A percentile compares a stretch with the other conserved stretches of the same genome.
Conservation (phyloP, 2,888 invertebrate species). For the Ecdyonurus torrentis region DNA sequence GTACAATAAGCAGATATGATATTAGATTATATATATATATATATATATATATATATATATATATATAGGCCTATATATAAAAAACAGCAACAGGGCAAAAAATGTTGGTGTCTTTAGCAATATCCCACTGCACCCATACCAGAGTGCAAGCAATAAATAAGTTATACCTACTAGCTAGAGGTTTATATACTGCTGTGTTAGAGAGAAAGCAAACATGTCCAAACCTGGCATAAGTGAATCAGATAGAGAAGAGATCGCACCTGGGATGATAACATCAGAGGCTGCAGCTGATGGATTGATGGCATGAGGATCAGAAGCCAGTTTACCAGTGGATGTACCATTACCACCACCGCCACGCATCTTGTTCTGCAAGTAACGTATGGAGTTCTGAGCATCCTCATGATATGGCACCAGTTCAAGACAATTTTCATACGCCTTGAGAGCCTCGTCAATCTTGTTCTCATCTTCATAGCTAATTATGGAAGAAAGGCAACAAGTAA, state of each 20-base stretch:
- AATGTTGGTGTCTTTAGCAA: too few species aligned
- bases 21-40: too few species aligned
- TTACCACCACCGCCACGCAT: slow-evolving; percentile 17
- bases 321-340: slow-evolving; percentile 9
- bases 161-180: too few species aligned
- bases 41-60: too few species aligned
- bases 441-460: slow-evolving; percentile 67
- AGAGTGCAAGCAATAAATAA: too few species aligned
- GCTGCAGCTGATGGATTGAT: background rate
- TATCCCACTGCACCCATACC: too few species aligned
- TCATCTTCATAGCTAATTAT: slow-evolving; percentile 61
- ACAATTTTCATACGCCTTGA: slow-evolving; percentile 71
- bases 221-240: too few species aligned
- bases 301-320: background rate
- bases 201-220: too few species aligned
- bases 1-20: too few species aligned
- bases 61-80: too few species aligned
- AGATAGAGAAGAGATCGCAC: slow-evolving; percentile 11
- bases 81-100: too few species aligned
- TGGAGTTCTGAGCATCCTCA: slow-evolving; percentile 69
- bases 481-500: background rate
- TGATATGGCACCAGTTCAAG: slow-evolving; percentile 69
- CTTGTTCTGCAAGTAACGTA: slow-evolving; percentile 64
- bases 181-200: too few species aligned
- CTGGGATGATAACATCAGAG: slow-evolving; percentile 3